Evolutionary conservation across 1,140 invertebrate genomes (phyloP).

Genomic region (Nephotettix cincticeps): DNA sequence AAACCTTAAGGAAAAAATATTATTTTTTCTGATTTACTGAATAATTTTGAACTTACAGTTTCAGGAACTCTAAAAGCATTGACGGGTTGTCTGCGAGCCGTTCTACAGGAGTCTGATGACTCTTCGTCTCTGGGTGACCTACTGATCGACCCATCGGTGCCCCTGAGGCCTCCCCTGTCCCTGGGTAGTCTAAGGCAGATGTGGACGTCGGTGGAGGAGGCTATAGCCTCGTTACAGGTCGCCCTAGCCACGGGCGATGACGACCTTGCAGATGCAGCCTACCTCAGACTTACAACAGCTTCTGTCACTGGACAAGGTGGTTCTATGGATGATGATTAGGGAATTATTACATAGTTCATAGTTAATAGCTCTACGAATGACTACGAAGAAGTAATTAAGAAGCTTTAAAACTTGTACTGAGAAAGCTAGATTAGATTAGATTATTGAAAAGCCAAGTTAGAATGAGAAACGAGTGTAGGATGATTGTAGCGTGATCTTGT

Average conservation of each 20-base stretch:
- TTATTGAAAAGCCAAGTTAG: too few species aligned
- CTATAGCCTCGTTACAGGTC: background rate
- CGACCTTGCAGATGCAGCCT: background rate
- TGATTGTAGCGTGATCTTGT: too few species aligned
- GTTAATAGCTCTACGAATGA: too few species aligned
- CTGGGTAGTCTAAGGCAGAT: background rate
- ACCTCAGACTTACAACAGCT: background rate
- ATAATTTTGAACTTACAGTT: background rate
- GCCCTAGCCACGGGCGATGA: background rate
- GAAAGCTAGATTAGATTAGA: too few species aligned
- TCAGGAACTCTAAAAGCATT: background rate
- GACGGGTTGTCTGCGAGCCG: background rate
- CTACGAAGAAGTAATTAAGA: too few species aligned
- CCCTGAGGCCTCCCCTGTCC: background rate
- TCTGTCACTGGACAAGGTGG: background rate
- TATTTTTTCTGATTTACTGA: too few species aligned
- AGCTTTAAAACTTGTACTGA: too few species aligned
- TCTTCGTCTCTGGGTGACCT: background rate
- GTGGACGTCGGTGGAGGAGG: background rate
- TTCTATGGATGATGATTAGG: too few species aligned
- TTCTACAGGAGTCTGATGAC: background rate
- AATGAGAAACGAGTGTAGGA: too few species aligned
- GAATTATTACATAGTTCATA: too few species aligned
- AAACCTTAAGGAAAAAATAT: too few species aligned
- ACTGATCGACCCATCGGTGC: background rate